Percentiles rank a stretch among this genome's conserved stretches.
phyloP scores from a whole-genome alignment of 92 coral and sea anemone genomes.

The Parazoanthus atlanticus region DNA sequence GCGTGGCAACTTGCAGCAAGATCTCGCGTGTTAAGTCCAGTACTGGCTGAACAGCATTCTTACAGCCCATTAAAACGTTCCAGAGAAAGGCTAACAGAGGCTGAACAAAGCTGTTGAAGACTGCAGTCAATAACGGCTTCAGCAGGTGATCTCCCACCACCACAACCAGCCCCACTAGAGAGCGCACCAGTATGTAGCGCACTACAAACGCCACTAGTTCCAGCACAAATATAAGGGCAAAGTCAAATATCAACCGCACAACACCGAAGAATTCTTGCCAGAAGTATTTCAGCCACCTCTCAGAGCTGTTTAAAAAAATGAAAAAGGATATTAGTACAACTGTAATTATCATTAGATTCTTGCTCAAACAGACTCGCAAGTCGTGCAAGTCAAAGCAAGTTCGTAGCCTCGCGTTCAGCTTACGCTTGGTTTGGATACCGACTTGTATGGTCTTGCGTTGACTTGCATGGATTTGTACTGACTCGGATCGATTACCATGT shows the following conservation, averaged over 20 bases:
- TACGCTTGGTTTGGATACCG: too few species aligned
- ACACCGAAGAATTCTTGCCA: conserved; percentile 94
- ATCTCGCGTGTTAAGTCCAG: conserved; percentile 73
- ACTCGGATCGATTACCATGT: too few species aligned
- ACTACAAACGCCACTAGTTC: conserved; percentile 75
- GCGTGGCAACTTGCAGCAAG: conserved; percentile 58
- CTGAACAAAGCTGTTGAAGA: conserved; percentile 85
- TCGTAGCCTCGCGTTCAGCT: too few species aligned
- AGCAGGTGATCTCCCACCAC: conserved; percentile 81
- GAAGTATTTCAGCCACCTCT: conserved; percentile 81
- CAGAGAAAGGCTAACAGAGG: conserved; percentile 72
- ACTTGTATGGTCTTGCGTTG: too few species aligned
- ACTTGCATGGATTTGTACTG: too few species aligned
- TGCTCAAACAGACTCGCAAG: background rate
- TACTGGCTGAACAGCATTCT: conserved; percentile 79
- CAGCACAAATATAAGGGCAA: conserved; percentile 76
- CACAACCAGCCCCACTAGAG: conserved; percentile 71
- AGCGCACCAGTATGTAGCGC: conserved; percentile 66
- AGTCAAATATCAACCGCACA: conserved; percentile 81
- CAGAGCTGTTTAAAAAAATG: conserved; percentile 63
- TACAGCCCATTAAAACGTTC: conserved; percentile 73
- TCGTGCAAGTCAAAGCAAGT: too few species aligned
- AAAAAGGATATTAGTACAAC: background rate
- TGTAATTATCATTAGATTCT: background rate
- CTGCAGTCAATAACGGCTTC: conserved; percentile 73